phyloP scores from a whole-genome alignment of 92 coral and sea anemone genomes.

The Virgularia gustaviana region DNA sequence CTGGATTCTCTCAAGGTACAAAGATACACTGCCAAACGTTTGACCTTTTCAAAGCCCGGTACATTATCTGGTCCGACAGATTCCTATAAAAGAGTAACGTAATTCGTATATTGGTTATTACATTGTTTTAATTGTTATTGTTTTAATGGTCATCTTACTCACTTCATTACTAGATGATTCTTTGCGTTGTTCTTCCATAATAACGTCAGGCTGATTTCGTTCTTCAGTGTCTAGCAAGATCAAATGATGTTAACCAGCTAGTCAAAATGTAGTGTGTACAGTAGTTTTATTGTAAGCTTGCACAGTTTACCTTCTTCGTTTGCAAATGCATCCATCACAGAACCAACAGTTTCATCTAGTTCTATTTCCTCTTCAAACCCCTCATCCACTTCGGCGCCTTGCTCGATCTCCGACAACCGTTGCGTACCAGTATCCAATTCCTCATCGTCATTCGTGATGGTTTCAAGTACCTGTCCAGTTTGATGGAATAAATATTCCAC shows the following conservation, averaged over 20 bases:
- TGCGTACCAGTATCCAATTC: conserved; percentile 42
- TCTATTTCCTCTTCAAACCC: conserved; percentile 39
- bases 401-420: conserved; percentile 43
- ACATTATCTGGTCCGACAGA: conserved; percentile 57
- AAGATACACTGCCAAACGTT: conserved; percentile 46
- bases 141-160: background rate
- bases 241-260: no score
- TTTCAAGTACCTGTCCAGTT: conserved; percentile 43
- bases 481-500: conserved; percentile 48
- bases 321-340: conserved; percentile 24
- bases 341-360: conserved; percentile 46
- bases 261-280: no score
- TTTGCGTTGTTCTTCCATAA: conserved; percentile 21
- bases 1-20: conserved; percentile 27
- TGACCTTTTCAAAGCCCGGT: conserved; percentile 44
- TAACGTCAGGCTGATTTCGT: no score
- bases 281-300: no score
- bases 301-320: no score
- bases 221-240: no score
- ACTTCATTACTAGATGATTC: conserved; percentile 38
- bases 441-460: conserved; percentile 45
- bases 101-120: background rate
- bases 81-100: conserved; percentile 26
- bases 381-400: conserved; percentile 44
- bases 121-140: background rate